These are phyloP conservation scores for Disparrhopalites patrizii DNA, from an alignment of 2,888 invertebrate genomes.

Conservation along the genomic window DNA sequence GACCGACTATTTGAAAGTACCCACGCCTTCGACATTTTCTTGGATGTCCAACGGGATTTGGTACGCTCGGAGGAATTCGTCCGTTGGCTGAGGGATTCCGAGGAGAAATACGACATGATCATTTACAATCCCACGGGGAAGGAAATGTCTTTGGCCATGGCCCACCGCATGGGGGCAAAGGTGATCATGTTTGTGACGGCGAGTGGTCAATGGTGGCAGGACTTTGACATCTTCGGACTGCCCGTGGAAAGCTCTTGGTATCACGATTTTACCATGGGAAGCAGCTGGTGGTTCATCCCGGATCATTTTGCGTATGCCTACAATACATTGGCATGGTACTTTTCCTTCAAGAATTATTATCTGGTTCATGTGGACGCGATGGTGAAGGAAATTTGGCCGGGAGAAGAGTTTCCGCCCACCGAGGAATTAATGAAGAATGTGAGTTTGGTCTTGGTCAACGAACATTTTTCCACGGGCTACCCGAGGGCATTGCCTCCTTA, in stretches of 20 bases:
- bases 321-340: neutral
- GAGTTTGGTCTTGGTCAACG: neutral
- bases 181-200: neutral
- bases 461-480: neutral
- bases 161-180: neutral
- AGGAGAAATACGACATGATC: neutral
- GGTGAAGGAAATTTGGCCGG: neutral
- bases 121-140: neutral
- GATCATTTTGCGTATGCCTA: neutral
- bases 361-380: neutral
- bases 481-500: constrained; percentile 3
- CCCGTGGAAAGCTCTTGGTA: constrained; percentile 30
- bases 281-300: neutral
- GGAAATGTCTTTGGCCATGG: neutral
- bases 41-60: too few species aligned
- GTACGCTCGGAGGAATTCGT: neutral
- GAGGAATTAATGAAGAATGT: neutral
- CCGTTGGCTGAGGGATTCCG: neutral
- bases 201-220: neutral
- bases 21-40: too few species aligned
- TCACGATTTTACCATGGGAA: constrained; percentile 23
- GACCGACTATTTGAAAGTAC: neutral
- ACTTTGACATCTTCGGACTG: constrained; percentile 33
- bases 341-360: neutral
- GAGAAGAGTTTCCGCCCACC: neutral